Base-by-base conservation (phyloP, 2,113 vertebrate genomes). In the Todiramphus saurophagus region DNA sequence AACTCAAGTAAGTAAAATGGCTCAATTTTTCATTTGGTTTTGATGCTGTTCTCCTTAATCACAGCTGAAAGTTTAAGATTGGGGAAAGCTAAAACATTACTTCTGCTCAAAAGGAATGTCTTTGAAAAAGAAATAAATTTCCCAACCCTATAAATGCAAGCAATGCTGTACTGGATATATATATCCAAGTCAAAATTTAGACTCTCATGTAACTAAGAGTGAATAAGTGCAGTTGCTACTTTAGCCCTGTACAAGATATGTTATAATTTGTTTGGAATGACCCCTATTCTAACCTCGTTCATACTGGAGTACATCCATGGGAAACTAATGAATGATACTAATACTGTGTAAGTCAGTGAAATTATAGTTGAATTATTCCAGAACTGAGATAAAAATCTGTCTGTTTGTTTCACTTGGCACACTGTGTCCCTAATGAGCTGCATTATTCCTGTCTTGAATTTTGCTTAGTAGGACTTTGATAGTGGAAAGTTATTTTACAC, bases 1-100 rank as follows among this genome's bases (percentile, higher is more conserved):
- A 91, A 70, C 51, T 94, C 91, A 87, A 91, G 23, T 74, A 79
- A 81, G 70, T 81, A 76, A 93, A 95, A 83, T 76, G 2, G 33
- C 63, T 94, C 37, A 24, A 50, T 92, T 96, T 95, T 87, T 95
- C 41, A 44, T 92, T 96, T 93, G n/a, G 11, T 91, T 95, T 68
- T 95, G 69, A 73, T 89, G 55, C 59, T 79, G 66, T 89, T 91
- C 59, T 94, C 89, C 46, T 96, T 96, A 96, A 91, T 92, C 83
- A 66, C 86, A 81, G 35, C 74, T 67, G 68, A 96, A 96, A 94
- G 63, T 30, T 94, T 72, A 74, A 93, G 67, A 77, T 68, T 93
- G 74, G 63, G 81, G 60, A 90, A 83, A 91, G 33, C 68, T 94
- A 83, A 97, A 95, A 89, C 62, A 93, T 63, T 79, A 30, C 24